These are phyloP conservation scores for Drosophila hydei DNA, from an alignment of 1,140 invertebrate species.

Conservation along the genomic window DNA sequence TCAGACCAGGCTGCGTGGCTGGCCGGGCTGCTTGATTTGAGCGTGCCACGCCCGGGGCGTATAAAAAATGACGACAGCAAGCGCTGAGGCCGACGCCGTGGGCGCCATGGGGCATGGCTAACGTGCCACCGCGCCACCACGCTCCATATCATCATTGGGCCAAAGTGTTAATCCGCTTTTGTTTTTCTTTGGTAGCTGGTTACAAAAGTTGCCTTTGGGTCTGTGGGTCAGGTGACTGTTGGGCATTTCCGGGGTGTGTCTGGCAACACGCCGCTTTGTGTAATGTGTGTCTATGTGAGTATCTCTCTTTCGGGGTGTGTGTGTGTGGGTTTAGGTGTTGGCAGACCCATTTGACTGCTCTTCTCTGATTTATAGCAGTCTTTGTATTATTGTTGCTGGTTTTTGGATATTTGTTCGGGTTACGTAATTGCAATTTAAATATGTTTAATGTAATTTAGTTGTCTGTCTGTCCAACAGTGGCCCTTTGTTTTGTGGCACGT, in stretches of 20 bases:
- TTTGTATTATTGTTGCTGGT: conserved; percentile 19
- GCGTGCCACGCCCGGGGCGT: conserved; percentile 31
- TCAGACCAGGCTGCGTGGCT: conserved; percentile 46
- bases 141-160: conserved; percentile 68
- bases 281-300: conserved; percentile 8
- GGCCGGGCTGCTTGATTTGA: conserved; percentile 29
- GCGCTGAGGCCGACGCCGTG: conserved; percentile 9
- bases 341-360: conserved; percentile 44
- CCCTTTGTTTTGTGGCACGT: no score
- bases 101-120: not conserved
- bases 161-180: conserved; percentile 82
- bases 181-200: conserved; percentile 68
- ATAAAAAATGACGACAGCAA: conserved; percentile 46
- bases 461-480: conserved; percentile 14
- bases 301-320: conserved; percentile 14
- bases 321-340: conserved; percentile 49
- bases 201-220: conserved; percentile 48
- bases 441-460: conserved; percentile 74
- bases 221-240: conserved; percentile 46
- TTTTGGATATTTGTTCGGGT: conserved; percentile 48
- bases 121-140: not conserved
- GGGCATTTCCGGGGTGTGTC: conserved; percentile 51
- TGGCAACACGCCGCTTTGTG: conserved; percentile 16
- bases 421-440: conserved; percentile 79
- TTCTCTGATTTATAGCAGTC: conserved; percentile 46